A percentile compares a stretch with the other conserved stretches of the same genome.
These are phyloP conservation scores for Arrhopalites spinosus DNA, from an alignment of 2,888 invertebrate species.

Conservation along the genomic window DNA sequence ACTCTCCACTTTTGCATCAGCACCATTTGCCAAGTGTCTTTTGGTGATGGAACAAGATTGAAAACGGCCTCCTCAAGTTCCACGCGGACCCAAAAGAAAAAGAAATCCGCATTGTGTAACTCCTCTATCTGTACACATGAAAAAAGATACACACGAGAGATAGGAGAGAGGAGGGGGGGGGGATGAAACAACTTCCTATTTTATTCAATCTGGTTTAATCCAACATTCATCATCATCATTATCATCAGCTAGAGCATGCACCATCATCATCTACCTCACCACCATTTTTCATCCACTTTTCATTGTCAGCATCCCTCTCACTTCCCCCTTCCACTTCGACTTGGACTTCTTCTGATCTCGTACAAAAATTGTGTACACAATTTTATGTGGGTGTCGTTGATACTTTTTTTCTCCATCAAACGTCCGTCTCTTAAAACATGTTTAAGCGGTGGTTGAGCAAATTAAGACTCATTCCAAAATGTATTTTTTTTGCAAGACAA, in stretches of 20 bases:
- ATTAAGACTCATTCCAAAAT: conserved; percentile 13
- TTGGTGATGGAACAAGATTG: neutral
- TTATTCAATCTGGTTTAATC: conserved; percentile 21
- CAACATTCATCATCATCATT: conserved; percentile 31
- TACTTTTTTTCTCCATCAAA: neutral
- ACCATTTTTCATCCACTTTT: neutral
- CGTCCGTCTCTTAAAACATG: neutral
- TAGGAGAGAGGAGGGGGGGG: neutral
- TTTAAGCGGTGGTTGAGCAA: conserved; percentile 4
- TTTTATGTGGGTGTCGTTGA: neutral
- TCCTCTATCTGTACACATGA: neutral
- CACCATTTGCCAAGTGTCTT: neutral
- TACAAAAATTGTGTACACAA: neutral
- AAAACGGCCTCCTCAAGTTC: conserved; percentile 26
- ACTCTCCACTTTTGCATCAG: neutral
- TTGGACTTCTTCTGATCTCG: too few species aligned
- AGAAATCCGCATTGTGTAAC: too few species aligned
- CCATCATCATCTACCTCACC: conserved; percentile 3
- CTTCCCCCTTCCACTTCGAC: too few species aligned
- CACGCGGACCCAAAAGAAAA: conserved; percentile 6
- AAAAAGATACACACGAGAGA: neutral
- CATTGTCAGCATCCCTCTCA: neutral
- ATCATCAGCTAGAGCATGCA: neutral
- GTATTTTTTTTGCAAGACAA: conserved; percentile 11
- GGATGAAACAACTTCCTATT: conserved; percentile 21